Base-by-base conservation (phyloP, 2,888 invertebrate species). In the Pyralis farinalis region DNA sequence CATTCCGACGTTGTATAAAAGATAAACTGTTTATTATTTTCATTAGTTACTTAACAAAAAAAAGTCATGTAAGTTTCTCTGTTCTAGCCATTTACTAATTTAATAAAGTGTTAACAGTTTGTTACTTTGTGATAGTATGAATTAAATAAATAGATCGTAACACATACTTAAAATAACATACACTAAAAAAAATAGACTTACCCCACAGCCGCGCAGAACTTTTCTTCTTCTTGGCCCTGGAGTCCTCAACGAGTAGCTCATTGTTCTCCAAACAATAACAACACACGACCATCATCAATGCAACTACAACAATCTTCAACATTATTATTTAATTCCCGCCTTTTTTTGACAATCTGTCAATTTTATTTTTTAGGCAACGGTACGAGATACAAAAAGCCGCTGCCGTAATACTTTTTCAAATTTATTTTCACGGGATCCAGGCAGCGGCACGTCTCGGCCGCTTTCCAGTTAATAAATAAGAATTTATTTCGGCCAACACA, bases 211-310 rank as follows among this genome's bases (percentile, higher is more conserved):
- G 68, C 12, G 72, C 47, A 3, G 73, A 54, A 37, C 66, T 69
- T 49, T 78, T 87, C 53, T 78, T 83, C 62, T 83, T 86, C 49
- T 77, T 84, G 0, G 85, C 86, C 47, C 86, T 71, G 4, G 74
- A 63, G 37, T 86, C 87, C 41, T 75, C 77, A 8, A 63, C 36
- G 28, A 73, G 43, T 28, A 74, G 49, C 40, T 68, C 71, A 46
- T 58, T 71, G 39, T 57, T 66, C 28, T 79, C 79, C 42, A 67
- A 60, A 56, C 84, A 85, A 56, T 74, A 80, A 63, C 80, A 84
- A 47, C 72, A 78, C 49, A 64, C 68, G 28, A 77, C 49, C 37
- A 85, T 38, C 53, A 68, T 51, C 12, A 58, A 61, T 35, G 84
- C 40, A 49, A 86, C 47, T 1, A 70, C 32, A 20, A 72, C 37